Evolutionary conservation across 1,140 invertebrate species (phyloP).

Genomic region (Chlorops oryzae): DNA sequence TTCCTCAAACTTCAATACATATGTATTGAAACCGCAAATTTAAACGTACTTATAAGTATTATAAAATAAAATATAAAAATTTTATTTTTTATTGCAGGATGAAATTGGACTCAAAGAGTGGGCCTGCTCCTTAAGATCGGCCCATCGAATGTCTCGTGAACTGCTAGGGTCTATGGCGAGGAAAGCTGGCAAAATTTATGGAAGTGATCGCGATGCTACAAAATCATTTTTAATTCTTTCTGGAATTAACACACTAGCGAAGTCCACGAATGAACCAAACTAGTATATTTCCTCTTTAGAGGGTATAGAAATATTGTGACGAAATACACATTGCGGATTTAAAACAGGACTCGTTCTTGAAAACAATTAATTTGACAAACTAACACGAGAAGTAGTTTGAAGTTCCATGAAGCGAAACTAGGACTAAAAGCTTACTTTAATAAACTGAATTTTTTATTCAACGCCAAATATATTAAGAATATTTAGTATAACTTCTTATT

Average conservation of each 20-base stretch:
- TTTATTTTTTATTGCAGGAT: slow-evolving; percentile 58
- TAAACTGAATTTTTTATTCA: too few relatives aligned
- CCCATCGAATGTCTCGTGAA: slow-evolving; percentile 88
- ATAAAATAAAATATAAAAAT: not conserved
- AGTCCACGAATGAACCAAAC: slow-evolving; percentile 42
- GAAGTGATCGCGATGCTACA: slow-evolving; percentile 57
- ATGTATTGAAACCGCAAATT: not conserved
- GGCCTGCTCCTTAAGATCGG: slow-evolving; percentile 80
- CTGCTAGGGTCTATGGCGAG: slow-evolving; percentile 89
- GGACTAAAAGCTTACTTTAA: too few relatives aligned
- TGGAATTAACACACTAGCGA: slow-evolving; percentile 38
- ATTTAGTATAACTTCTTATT: too few relatives aligned
- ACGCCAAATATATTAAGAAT: too few relatives aligned
- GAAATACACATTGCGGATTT: too few relatives aligned
- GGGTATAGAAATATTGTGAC: too few relatives aligned
- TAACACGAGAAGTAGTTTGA: too few relatives aligned
- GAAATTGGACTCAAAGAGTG: slow-evolving; percentile 94
- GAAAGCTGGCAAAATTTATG: slow-evolving; percentile 95
- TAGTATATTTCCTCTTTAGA: too few relatives aligned
- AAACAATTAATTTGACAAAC: too few relatives aligned
- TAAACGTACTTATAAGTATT: not conserved
- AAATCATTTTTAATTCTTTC: slow-evolving; percentile 40
- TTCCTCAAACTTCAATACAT: not conserved
- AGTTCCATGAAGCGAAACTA: too few relatives aligned
- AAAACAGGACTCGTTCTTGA: too few relatives aligned